Percentiles rank a stretch among this genome's conserved stretches.
These are phyloP conservation scores for Phodopus roborovskii DNA, from an alignment of 2,113 vertebrate species.

Conservation along the genomic window DNA sequence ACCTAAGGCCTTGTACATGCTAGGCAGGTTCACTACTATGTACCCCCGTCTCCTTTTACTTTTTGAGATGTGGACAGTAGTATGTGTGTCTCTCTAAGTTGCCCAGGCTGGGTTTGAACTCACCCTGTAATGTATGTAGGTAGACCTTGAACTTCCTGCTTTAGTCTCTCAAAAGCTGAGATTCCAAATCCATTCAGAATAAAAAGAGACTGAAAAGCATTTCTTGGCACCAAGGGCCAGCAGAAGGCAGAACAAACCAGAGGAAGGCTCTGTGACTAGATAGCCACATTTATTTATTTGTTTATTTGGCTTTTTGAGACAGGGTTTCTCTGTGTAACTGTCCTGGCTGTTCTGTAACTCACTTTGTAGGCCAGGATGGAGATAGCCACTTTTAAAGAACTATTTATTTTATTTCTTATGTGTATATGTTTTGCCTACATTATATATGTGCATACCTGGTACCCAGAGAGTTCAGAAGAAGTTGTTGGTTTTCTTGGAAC, in stretches of 20 bases:
- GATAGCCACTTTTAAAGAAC: not conserved
- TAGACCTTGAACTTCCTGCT: not conserved
- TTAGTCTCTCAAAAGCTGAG: not conserved
- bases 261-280: not conserved
- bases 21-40: not conserved
- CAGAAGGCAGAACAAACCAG: slow-evolving; percentile 19
- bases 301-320: too few relatives aligned
- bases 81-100: not conserved
- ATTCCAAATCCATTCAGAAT: not conserved
- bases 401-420: not conserved
- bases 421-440: not conserved
- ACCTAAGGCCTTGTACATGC: not conserved
- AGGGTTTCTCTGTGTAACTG: too few relatives aligned
- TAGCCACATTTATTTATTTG: not conserved
- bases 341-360: too few relatives aligned
- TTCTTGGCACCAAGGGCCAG: not conserved
- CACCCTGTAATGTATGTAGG: not conserved
- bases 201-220: not conserved
- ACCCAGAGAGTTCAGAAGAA: not conserved
- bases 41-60: not conserved
- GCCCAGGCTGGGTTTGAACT: not conserved
- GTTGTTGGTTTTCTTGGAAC: not conserved
- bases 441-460: too few relatives aligned
- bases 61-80: not conserved
- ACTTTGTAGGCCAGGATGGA: too few relatives aligned